A percentile compares a stretch with the other conserved stretches of the same genome.
These are phyloP conservation scores for Abscondita cerata DNA, from an alignment of 2,888 invertebrate genomes.

Conservation along the genomic window DNA sequence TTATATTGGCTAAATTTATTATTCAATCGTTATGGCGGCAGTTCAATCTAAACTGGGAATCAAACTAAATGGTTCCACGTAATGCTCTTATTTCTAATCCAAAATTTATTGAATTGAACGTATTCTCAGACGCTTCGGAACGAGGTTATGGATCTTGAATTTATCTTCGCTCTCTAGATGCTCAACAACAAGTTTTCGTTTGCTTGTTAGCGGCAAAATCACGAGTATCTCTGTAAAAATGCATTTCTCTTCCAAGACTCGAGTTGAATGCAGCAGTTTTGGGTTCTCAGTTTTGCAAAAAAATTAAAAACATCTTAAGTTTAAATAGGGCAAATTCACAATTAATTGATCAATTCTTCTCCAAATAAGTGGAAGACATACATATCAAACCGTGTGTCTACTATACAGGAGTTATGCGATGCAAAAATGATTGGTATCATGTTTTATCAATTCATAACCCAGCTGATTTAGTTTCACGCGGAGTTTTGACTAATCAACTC, in stretches of 20 bases:
- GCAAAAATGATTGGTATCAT: not conserved
- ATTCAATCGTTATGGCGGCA: constrained; percentile 25
- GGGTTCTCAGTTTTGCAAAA: not conserved
- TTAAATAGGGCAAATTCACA: constrained; percentile 4
- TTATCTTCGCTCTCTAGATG: constrained; percentile 1
- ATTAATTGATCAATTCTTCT: not conserved
- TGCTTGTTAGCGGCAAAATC: too few relatives aligned
- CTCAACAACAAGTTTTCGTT: too few relatives aligned
- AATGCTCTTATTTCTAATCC: not conserved
- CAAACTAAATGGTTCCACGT: constrained; percentile 10
- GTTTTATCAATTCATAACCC: too few relatives aligned
- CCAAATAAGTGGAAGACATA: not conserved
- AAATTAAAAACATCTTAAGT: not conserved
- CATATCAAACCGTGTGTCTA: too few relatives aligned
- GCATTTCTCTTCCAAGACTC: too few relatives aligned
- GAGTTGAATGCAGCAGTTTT: too few relatives aligned
- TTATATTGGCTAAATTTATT: constrained; percentile 24
- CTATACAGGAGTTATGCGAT: not conserved
- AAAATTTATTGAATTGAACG: not conserved
- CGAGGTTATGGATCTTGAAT: constrained; percentile 1
- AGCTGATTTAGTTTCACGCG: constrained; percentile 18
- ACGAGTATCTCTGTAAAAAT: too few relatives aligned
- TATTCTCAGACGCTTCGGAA: constrained; percentile 1
- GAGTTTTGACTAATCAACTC: constrained; percentile 24
- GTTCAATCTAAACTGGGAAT: constrained; percentile 18